These are phyloP conservation scores for Pseudochromis fuscus DNA, from an alignment of 2,797 vertebrate species.

Conservation along the genomic window DNA sequence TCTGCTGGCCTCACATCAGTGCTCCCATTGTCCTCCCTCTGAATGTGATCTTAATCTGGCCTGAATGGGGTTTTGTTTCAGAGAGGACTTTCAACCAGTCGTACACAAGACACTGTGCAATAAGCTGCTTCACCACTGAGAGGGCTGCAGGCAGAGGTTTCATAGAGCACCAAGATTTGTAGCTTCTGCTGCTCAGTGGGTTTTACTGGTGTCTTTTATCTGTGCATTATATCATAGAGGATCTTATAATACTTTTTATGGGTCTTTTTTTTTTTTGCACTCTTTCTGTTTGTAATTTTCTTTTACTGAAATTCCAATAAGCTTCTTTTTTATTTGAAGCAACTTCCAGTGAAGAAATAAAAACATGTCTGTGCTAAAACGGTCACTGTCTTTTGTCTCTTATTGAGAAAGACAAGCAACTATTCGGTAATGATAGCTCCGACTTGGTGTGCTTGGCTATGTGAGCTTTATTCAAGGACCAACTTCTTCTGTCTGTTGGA, in stretches of 20 bases:
- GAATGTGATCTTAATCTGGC: slow-evolving; percentile 83
- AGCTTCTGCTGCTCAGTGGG: slow-evolving; percentile 29
- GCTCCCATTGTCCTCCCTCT: slow-evolving; percentile 76
- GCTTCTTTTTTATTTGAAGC: slow-evolving; percentile 35
- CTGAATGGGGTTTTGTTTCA: slow-evolving; percentile 81
- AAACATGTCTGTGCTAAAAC: slow-evolving; percentile 43
- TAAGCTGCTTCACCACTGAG: slow-evolving; percentile 61
- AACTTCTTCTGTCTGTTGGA: slow-evolving; percentile 60
- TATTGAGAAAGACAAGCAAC: slow-evolving; percentile 38
- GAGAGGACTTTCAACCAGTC: slow-evolving; percentile 71
- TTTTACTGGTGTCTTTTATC: slow-evolving; percentile 60
- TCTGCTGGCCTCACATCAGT: slow-evolving; percentile 76
- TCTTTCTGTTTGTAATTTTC: slow-evolving; percentile 58
- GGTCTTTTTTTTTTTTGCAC: too few species aligned
- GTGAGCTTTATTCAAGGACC: slow-evolving; percentile 38
- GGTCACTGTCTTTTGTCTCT: slow-evolving; percentile 45
- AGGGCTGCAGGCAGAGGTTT: slow-evolving; percentile 50
- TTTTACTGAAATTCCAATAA: slow-evolving; percentile 53
- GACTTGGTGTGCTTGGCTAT: slow-evolving; percentile 45
- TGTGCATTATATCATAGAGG: slow-evolving; percentile 32
- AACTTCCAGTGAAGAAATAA: slow-evolving; percentile 24
- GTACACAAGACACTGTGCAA: slow-evolving; percentile 60
- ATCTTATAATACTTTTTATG: slow-evolving; percentile 53
- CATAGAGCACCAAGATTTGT: slow-evolving; percentile 34
- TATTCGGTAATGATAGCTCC: slow-evolving; percentile 64